Percentiles rank a stretch among this genome's conserved stretches.
Evolutionary conservation across 2,113 vertebrate species (phyloP).

Genomic region (Dromiciops gliroides): DNA sequence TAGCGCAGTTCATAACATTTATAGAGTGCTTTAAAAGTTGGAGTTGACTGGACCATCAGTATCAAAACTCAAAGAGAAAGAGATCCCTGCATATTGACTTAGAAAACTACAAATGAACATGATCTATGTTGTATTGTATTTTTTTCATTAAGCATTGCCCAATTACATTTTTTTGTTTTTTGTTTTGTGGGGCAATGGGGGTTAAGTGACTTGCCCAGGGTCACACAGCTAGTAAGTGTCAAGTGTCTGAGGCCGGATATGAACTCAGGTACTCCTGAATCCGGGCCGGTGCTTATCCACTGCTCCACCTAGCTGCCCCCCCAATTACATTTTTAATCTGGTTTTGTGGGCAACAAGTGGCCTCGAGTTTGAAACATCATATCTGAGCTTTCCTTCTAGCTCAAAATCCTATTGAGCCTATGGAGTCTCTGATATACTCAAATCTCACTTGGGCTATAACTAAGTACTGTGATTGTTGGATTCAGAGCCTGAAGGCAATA

Average conservation of each 20-base stretch:
- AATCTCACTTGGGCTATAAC: background rate
- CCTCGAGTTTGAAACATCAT: background rate
- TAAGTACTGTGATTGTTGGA: background rate
- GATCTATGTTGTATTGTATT: background rate
- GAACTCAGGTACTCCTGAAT: too few relatives aligned
- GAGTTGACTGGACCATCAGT: background rate
- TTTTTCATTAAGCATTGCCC: background rate
- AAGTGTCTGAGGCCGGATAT: too few relatives aligned
- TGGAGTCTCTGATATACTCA: background rate
- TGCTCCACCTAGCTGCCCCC: too few relatives aligned
- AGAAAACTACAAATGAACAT: background rate
- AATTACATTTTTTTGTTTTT: too few relatives aligned
- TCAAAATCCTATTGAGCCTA: background rate
- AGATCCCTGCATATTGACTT: background rate
- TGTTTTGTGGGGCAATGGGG: too few relatives aligned
- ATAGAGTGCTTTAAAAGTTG: background rate
- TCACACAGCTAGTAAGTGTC: too few relatives aligned
- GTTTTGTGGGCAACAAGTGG: background rate
- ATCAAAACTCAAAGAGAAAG: background rate
- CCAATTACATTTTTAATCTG: background rate
- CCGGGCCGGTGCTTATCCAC: too few relatives aligned
- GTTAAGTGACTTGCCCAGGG: too few relatives aligned
- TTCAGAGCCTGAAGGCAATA: background rate
- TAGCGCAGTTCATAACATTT: background rate
- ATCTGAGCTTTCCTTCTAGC: background rate